Evolutionary conservation across 2,888 invertebrate species (phyloP).

Genomic region (Caenorhabditis afra): DNA sequence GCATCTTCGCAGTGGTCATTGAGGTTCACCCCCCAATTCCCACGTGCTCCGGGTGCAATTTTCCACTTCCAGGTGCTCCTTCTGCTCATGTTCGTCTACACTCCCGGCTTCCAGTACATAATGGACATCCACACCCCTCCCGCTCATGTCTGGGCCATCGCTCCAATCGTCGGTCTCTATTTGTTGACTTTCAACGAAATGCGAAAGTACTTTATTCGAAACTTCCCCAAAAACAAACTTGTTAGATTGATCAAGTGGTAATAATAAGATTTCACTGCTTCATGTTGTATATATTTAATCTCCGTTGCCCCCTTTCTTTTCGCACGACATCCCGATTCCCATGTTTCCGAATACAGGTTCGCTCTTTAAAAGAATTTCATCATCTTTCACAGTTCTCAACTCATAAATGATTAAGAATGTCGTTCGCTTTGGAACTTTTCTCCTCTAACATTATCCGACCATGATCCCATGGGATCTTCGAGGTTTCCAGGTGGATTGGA

Average conservation of each 20-base stretch:
- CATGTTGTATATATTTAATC: slow-evolving; percentile 33
- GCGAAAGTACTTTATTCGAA: slow-evolving; percentile 75
- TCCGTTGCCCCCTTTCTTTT: neutral
- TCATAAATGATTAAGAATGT: too few relatives aligned
- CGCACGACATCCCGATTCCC: slow-evolving; percentile 42
- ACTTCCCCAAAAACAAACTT: slow-evolving; percentile 63
- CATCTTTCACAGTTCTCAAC: neutral
- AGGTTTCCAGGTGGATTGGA: too few relatives aligned
- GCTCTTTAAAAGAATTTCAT: slow-evolving; percentile 4
- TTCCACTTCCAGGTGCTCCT: slow-evolving; percentile 70
- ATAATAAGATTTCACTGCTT: neutral
- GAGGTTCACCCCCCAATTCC: slow-evolving; percentile 62
- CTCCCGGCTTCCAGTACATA: slow-evolving; percentile 78
- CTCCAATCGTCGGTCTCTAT: slow-evolving; percentile 74
- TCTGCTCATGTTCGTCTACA: slow-evolving; percentile 79
- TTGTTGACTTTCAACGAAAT: slow-evolving; percentile 77
- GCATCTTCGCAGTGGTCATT: slow-evolving; percentile 78
- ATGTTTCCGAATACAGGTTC: slow-evolving; percentile 34
- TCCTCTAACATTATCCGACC: too few relatives aligned
- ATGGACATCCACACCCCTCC: slow-evolving; percentile 80
- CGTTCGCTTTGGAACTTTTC: too few relatives aligned
- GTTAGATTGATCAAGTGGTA: slow-evolving; percentile 72
- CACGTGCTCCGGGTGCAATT: neutral
- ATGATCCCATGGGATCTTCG: too few relatives aligned
- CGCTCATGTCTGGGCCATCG: slow-evolving; percentile 71